Base-by-base conservation (phyloP, 2,888 invertebrate genomes). In the Apodemia mormo region DNA sequence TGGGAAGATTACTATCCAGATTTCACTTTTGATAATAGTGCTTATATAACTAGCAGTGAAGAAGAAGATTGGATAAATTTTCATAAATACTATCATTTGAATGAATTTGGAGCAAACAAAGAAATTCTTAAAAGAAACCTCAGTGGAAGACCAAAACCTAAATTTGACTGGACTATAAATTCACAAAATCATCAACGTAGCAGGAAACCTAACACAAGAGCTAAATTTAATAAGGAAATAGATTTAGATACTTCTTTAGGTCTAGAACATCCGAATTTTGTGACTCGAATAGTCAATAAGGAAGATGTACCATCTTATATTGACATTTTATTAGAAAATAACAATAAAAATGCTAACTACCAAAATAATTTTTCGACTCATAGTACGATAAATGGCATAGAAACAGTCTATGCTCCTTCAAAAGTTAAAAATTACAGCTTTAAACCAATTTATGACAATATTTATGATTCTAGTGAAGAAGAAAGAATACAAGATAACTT, bases 391-490 rank as follows among this genome's bases (percentile, higher is more conserved):
- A 64, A n/a, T 12, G 52, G 75, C 12, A 75, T 80, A 10, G 90
- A 92, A 81, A 92, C 91, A 2, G 80, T 87, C 0, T 87, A 75
- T 70, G 90, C 87, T 0, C 82, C 79, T 65, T 89, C 92, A 0
- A 92, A 86, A 80, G 90, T 92, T 4, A 83, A 78, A 0, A 89
- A 82, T 70, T 92, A 90, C 73, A 83, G 84, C 10, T 65, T 29
- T 43, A 71, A 67, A 43, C 68, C 22, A 66, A 64, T 65, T 30
- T 43, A 3, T 64, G 66, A 30, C 45, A 40, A 54, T 22, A 67
- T 43, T 30, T 14, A 29, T 14, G 65, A 61, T 10, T 45, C 54
- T n/a, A 37, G 22, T 29, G 33, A 37, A 66, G 52, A 70, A 64
- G 9, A 49, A 14, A 14, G 68, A 4, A 12, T 61, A 22, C 69